Evolutionary conservation across 1,140 invertebrate species (phyloP).

Genomic region (Caerostris extrusa): DNA sequence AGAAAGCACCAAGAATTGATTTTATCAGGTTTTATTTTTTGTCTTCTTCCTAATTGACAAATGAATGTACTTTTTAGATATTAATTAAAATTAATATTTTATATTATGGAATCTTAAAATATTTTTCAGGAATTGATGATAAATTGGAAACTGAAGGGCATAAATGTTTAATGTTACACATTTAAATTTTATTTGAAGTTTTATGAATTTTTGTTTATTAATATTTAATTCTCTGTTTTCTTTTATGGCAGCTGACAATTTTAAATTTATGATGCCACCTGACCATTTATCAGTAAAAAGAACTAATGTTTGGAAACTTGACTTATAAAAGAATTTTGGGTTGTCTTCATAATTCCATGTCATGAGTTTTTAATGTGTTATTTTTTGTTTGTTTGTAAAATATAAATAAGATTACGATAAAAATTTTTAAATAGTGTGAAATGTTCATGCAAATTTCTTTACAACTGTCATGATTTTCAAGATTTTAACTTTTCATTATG

Average conservation of each 20-base stretch:
- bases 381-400: slow-evolving; percentile 58
- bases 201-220: not conserved
- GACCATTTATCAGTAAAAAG: slow-evolving; percentile 29
- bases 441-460: not conserved
- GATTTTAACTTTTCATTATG: slow-evolving; percentile 67
- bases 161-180: no score
- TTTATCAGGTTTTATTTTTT: no score
- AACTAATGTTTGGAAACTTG: slow-evolving; percentile 24
- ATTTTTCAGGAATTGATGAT: no score
- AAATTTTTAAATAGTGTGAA: not conserved
- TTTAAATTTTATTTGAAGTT: not conserved
- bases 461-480: slow-evolving; percentile 44
- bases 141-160: no score
- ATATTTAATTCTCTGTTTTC: not conserved
- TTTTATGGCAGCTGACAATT: slow-evolving; percentile 34
- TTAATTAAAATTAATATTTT: no score
- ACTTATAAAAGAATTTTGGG: slow-evolving; percentile 54
- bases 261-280: slow-evolving; percentile 5
- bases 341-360: slow-evolving; percentile 47
- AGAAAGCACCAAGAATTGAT: no score
- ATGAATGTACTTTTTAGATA: no score
- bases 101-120: no score
- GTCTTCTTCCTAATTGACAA: no score
- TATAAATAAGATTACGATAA: not conserved
- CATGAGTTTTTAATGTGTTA: slow-evolving; percentile 16